Conservation (phyloP, 2,797 vertebrate genomes). For the Tragopan temminckii region DNA sequence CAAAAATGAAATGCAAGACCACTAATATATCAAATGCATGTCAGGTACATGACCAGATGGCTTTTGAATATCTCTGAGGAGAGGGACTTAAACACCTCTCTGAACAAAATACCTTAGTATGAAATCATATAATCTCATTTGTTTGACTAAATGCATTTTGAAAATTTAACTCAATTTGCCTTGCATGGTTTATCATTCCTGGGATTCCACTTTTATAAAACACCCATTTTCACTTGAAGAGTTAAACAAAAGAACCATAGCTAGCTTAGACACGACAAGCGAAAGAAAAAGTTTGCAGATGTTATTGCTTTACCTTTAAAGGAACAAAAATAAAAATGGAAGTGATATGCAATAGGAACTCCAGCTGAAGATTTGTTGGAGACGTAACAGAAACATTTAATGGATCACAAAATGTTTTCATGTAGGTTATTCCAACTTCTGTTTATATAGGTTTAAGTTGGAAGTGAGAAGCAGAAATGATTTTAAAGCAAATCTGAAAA, state of each 20-base stretch:
- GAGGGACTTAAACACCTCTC: no score
- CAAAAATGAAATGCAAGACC: background rate
- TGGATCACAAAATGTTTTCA: background rate
- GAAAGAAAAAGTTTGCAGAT: background rate
- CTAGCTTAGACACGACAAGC: background rate
- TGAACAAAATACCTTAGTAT: background rate
- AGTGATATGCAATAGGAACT: background rate
- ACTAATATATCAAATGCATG: background rate
- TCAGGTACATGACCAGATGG: background rate
- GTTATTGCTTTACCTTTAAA: background rate
- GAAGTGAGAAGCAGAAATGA: rapidly evolving
- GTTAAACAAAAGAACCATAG: rapidly evolving
- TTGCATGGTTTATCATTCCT: background rate
- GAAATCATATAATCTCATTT: background rate
- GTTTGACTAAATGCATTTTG: background rate
- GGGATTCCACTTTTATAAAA: background rate
- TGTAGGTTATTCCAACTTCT: background rate
- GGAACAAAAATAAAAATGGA: background rate
- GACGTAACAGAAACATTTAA: background rate
- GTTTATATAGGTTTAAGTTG: background rate
- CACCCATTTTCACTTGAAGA: background rate
- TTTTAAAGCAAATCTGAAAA: background rate
- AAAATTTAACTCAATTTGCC: background rate
- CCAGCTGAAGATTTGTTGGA: background rate
- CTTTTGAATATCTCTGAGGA: background rate